A percentile compares a stretch with the other conserved stretches of the same genome.
Conservation (phyloP, 2,797 vertebrate species). For the Luscinia luscinia region DNA sequence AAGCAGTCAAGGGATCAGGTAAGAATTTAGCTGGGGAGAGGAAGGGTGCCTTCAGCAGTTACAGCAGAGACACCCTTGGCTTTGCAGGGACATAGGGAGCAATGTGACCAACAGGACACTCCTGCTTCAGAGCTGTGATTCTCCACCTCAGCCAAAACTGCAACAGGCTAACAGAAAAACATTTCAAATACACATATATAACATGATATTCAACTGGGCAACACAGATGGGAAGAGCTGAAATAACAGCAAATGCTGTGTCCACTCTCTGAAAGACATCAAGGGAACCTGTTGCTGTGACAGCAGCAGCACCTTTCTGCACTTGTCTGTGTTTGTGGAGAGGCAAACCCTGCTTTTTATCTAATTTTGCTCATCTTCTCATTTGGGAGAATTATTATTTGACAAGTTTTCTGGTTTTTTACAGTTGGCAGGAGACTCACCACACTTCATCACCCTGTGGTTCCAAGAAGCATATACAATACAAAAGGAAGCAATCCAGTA, state of each 20-base stretch:
- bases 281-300: background rate
- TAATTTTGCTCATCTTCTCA: background rate
- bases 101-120: background rate
- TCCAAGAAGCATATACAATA: background rate
- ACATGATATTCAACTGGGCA: background rate
- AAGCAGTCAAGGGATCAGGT: background rate
- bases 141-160: background rate
- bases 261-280: background rate
- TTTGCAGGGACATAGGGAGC: background rate
- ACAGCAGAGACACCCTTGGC: background rate
- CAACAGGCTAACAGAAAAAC: background rate
- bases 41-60: constrained; percentile 3
- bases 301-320: background rate
- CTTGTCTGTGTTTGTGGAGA: background rate
- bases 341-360: background rate
- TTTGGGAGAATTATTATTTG: background rate
- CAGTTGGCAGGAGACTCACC: background rate
- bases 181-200: background rate
- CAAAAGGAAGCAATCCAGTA: background rate
- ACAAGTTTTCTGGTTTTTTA: background rate
- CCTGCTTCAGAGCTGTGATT: background rate
- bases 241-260: background rate
- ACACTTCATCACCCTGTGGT: background rate
- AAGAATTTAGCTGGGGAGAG: constrained; percentile 16
- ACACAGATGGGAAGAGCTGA: background rate